Base-by-base conservation (phyloP, 2,888 invertebrate species). In the Epicampocera succincta region DNA sequence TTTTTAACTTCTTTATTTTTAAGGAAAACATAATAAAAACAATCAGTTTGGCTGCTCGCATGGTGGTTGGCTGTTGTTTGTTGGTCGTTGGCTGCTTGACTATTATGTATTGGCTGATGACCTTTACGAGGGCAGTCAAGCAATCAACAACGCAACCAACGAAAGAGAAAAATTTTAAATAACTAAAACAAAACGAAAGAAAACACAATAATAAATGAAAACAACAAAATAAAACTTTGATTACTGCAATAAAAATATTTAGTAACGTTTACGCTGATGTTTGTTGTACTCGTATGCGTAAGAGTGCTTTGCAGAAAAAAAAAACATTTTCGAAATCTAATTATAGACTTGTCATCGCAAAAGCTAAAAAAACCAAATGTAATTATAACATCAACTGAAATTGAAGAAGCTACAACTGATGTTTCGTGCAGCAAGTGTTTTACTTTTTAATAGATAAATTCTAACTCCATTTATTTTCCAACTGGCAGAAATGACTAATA, bases 101-200 rank as follows among this genome's bases (percentile, higher is more conserved):
- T 66, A 29, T 65, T 72, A 78, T 78, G 44, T 66, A 72, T 80
- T 76, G 66, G 46, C 21, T 72, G 80, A 65, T 81, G 81, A 81
- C 81, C 81, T 81, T 77, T 81, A 33, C 63, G 66, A 81, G 81
- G 72, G 50, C 76, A 77, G 73, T 48, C 58, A 42, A 61, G 50
- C 76, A 73, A 76, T 48, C 58, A 42, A 61, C 68, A 40, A 79
- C 50, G 75, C 66, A 80, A 80, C 71, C 60, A 71, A 58, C 80
- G 56, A 69, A 75, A 75, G 52, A 69, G 48, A 65, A 17, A 52
- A 44, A 73, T 21, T 38, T 50, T n/a, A 40, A 54, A 54, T 50
- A 50, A 21, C 44, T 38, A 56, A 63, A 54, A 61, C 15, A 71
- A 65, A 15, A 56, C n/a, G 48, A 48, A 5, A 54, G 12, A 48